These are phyloP conservation scores for Uropsilus gracilis DNA, from an alignment of 2,113 vertebrate species.

Conservation along the genomic window DNA sequence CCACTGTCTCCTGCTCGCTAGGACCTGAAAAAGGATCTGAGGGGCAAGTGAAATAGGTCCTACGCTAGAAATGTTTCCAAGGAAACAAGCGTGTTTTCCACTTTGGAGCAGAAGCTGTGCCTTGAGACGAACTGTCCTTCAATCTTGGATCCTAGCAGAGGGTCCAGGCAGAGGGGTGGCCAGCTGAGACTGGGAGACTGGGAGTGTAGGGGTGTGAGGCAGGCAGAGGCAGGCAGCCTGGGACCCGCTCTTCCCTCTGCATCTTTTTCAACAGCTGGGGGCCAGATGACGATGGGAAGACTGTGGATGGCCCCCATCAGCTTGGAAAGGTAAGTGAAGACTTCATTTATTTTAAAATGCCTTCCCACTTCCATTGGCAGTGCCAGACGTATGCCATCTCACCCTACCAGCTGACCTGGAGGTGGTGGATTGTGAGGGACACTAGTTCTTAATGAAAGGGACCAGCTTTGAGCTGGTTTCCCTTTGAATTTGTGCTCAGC, in stretches of 20 bases:
- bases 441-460: no score
- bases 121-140: neutral
- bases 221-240: neutral
- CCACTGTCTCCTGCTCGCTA: neutral
- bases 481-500: neutral
- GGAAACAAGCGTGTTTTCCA: neutral
- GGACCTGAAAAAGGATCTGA: neutral
- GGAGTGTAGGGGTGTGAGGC: neutral
- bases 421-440: neutral
- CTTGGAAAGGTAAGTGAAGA: slow-evolving; percentile 92
- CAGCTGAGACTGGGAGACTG: neutral
- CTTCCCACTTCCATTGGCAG: no score
- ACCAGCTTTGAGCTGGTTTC: neutral
- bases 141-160: neutral
- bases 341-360: neutral
- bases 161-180: neutral
- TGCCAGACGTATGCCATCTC: neutral
- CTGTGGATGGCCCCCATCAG: slow-evolving; percentile 97
- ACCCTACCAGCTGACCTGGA: accelerated
- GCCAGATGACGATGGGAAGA: slow-evolving; percentile 97
- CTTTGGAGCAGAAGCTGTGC: neutral
- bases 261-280: slow-evolving; percentile 92
- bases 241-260: neutral
- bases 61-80: neutral
- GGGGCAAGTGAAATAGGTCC: neutral